Percentiles rank a stretch among this genome's conserved stretches.
phyloP scores from a whole-genome alignment of 2,113 vertebrate genomes.

The Phrynosoma platyrhinos region DNA sequence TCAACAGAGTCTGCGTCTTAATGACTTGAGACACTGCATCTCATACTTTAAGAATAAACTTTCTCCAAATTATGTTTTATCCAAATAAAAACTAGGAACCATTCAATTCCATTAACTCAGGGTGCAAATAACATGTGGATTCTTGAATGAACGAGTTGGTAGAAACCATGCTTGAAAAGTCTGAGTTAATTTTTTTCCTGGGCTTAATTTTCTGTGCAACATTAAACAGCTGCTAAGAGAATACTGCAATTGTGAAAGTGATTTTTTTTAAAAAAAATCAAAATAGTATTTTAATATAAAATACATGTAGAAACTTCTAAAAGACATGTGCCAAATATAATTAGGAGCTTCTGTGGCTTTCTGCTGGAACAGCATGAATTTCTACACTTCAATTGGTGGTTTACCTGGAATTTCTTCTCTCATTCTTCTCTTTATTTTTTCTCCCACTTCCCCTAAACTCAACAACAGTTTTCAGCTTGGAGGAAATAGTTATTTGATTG shows the following conservation, averaged over 20 bases:
- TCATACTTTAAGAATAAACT: not conserved
- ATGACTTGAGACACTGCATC: too few species aligned
- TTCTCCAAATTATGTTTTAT: not conserved
- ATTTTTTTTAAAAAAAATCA: not conserved
- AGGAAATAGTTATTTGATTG: conserved; percentile 3
- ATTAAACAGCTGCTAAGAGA: not conserved
- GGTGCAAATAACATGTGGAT: too few species aligned
- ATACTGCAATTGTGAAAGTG: not conserved
- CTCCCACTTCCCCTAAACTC: not conserved
- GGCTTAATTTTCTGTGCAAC: not conserved
- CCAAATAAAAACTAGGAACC: too few species aligned
- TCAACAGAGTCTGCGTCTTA: too few species aligned
- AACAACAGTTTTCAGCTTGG: not conserved
- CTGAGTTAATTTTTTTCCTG: not conserved
- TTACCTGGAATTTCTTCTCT: not conserved
- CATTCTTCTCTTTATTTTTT: not conserved
- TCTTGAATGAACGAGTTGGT: not conserved
- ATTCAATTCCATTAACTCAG: too few species aligned
- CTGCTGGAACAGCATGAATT: not conserved
- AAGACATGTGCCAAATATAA: too few species aligned
- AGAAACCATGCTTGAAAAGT: not conserved
- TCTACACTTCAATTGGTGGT: not conserved
- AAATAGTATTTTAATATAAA: not conserved
- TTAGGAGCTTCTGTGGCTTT: not conserved
- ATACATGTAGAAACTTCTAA: not conserved